phyloP scores from a whole-genome alignment of 1,140 invertebrate species.

The Aphelenchoides besseyi region DNA sequence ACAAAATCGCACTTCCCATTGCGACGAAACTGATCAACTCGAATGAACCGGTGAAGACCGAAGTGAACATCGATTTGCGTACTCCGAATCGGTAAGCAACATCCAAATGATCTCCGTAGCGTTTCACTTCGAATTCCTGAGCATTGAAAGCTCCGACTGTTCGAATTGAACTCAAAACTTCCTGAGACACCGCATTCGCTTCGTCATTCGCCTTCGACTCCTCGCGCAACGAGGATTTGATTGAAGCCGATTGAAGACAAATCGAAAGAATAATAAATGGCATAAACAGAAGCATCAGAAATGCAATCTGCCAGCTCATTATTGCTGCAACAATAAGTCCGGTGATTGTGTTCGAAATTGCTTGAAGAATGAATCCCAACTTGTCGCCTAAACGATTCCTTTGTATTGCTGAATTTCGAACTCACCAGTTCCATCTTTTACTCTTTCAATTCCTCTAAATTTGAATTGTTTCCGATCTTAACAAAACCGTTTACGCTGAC shows the following conservation, averaged over 20 bases:
- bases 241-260: constrained; percentile 11
- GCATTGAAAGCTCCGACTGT: constrained; percentile 80
- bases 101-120: constrained; percentile 32
- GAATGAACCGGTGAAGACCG: constrained; percentile 66
- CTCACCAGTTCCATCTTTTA: too few species aligned
- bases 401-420: too few species aligned
- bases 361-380: constrained; percentile 1
- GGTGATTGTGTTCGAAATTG: background rate
- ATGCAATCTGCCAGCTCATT: background rate
- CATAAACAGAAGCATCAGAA: background rate
- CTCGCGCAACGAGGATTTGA: background rate
- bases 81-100: constrained; percentile 18
- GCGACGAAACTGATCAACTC: constrained; percentile 69
- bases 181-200: constrained; percentile 69
- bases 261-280: constrained; percentile 11
- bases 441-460: too few species aligned
- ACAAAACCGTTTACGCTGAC: constrained; percentile 8
- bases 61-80: constrained; percentile 66
- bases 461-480: too few species aligned
- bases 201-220: constrained; percentile 17
- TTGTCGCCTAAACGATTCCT: constrained; percentile 33
- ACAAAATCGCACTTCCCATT: constrained; percentile 39
- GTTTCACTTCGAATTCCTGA: constrained; percentile 69
- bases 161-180: constrained; percentile 73
- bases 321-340: background rate